Conservation (phyloP, 2,113 vertebrate genomes). For the Pedionomus torquatus region DNA sequence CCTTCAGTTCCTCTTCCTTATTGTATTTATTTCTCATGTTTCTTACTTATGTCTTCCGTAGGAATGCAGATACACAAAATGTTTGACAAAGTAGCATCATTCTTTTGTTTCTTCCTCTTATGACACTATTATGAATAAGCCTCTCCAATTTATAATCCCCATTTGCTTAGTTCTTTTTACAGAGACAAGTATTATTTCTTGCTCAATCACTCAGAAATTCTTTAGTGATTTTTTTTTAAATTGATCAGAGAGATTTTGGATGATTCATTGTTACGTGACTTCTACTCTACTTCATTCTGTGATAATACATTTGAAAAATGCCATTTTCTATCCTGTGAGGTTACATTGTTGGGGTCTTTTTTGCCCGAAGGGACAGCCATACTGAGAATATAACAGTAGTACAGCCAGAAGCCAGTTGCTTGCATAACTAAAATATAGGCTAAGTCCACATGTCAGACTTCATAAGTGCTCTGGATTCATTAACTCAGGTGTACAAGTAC, state of each 20-base stretch:
- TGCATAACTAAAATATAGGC: background rate
- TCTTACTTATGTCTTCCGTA: background rate
- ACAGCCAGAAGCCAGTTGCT: background rate
- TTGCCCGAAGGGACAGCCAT: background rate
- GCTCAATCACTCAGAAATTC: constrained; percentile 58
- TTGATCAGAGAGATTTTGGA: constrained; percentile 36
- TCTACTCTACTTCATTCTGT: constrained; percentile 5
- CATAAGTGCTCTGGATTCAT: background rate
- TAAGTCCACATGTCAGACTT: background rate
- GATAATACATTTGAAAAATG: background rate
- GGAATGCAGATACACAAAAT: background rate
- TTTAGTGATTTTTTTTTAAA: background rate
- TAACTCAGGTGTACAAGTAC: background rate
- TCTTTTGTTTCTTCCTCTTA: background rate
- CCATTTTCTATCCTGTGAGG: constrained; percentile 1
- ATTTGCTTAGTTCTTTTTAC: background rate
- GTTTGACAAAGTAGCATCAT: background rate
- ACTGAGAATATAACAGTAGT: background rate
- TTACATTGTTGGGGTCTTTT: background rate
- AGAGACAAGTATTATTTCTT: constrained; percentile 62
- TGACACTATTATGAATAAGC: background rate
- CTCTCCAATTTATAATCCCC: background rate
- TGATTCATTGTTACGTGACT: constrained; percentile 37
- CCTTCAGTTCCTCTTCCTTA: background rate
- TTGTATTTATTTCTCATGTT: background rate